Evolutionary conservation across 2,797 vertebrate genomes (phyloP).

Genomic region (Myotis daubentonii): DNA sequence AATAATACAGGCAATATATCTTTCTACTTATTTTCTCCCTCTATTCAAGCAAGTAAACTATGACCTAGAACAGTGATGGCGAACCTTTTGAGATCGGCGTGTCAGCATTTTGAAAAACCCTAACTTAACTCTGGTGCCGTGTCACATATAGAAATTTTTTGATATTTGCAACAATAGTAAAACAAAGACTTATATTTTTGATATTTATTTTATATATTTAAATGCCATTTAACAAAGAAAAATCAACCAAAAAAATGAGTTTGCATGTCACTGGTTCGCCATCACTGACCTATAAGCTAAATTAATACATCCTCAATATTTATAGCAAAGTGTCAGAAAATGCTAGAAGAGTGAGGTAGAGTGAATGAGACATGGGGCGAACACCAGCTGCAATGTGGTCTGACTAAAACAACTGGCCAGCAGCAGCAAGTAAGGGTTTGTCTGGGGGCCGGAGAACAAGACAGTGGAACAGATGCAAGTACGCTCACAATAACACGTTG

Average conservation of each 20-base stretch:
- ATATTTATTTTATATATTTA: too few species aligned
- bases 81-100: too few species aligned
- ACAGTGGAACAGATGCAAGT: not conserved
- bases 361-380: not conserved
- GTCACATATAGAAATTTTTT: too few species aligned
- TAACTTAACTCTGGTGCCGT: too few species aligned
- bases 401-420: not conserved
- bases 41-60: conserved; percentile 11
- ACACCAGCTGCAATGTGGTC: not conserved
- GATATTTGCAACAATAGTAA: too few species aligned
- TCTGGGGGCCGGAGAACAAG: not conserved
- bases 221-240: too few species aligned
- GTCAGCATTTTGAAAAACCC: too few species aligned
- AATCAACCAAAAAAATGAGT: too few species aligned
- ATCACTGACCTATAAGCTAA: not conserved
- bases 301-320: not conserved
- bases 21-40: not conserved
- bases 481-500: not conserved
- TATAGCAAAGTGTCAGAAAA: conserved; percentile 22
- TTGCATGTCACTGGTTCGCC: too few species aligned
- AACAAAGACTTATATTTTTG: too few species aligned
- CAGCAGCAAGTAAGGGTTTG: not conserved
- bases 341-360: not conserved
- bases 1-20: not conserved
- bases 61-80: not conserved